Evolutionary conservation across 2,113 vertebrate species (phyloP), one percentile per base, ranked within the genome.

Genomic region (Hystrix brachyura): DNA sequence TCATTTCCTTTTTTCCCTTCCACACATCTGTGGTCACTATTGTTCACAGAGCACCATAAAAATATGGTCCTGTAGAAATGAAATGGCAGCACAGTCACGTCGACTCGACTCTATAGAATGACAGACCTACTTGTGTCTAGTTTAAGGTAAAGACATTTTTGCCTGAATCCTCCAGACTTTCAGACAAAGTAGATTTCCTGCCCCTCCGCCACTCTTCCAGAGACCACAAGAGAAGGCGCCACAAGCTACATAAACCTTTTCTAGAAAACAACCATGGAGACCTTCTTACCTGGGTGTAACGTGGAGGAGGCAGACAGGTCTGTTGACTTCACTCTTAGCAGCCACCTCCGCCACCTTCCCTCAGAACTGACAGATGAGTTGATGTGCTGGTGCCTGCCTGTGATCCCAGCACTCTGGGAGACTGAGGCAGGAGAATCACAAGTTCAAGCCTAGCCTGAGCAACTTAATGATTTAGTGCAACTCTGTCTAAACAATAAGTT

Each of bases 61-160:
- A 95, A 86, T 43, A 55, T 9, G 80, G 25, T 79, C 83, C 80
- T 71, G 23, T 71, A 74, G 81, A 96, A 94, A 82, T 78, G 43
- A 81, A 94, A 80, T 90, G 62, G 19, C 4, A n/a, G 69, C 25
- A 34, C 32, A 8, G 5, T 23, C 38, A 46, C 34, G 43, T 83
- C 55, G 76, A 23, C 13, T 48, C 10, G 43, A 32, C 53, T 81
- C 80, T 84, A 27, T 43, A 67, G 60, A 34, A 55, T 1, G 0
- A 53, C 43, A 83, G 78, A 25, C 74, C 57, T 95, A 53, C 76
- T 0, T 4, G 0, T 90, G 71, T 53, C 83, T 90, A 69, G 17
- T 67, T 95, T 83, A 87, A 81, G 55, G 53, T 83, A 65, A 71
- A 27, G 62, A 64, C n/a, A 57, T 81, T 93, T 90, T 89, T 74